Percentiles rank a stretch among this genome's conserved stretches.
Conservation (phyloP, 2,888 invertebrate species). For the Lasius fuliginosus region DNA sequence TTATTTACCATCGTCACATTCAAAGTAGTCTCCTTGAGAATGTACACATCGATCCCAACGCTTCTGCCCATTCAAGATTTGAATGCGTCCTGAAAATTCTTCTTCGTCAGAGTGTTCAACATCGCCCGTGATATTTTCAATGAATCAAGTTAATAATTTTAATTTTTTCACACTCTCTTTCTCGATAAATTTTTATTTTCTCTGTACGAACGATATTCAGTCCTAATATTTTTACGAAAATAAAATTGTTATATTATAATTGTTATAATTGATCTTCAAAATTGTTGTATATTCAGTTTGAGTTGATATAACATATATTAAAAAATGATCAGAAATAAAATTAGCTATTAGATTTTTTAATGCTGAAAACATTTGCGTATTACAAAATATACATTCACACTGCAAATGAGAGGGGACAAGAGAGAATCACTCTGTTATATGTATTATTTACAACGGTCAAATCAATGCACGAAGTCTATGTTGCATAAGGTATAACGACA, state of each 20-base stretch:
- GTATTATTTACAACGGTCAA: slow-evolving; percentile 1
- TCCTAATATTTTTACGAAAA: slow-evolving; percentile 1
- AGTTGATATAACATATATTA: background rate
- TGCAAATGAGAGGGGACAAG: background rate
- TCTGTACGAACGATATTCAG: background rate
- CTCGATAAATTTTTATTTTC: slow-evolving; percentile 23
- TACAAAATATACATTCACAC: background rate
- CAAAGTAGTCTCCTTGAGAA: too few relatives aligned
- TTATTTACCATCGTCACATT: too few relatives aligned
- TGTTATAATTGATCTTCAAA: background rate
- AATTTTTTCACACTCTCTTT: background rate
- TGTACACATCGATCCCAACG: too few relatives aligned
- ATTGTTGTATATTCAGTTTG: background rate
- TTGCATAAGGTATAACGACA: background rate
- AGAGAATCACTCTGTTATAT: background rate
- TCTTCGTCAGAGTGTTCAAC: too few relatives aligned
- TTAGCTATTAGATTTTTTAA: slow-evolving; percentile 11
- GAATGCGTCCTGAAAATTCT: too few relatives aligned
- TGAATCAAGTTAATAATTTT: background rate
- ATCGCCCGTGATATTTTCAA: background rate
- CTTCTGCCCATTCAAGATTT: too few relatives aligned
- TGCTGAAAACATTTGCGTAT: background rate
- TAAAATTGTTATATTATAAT: background rate
- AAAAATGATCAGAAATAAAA: background rate
- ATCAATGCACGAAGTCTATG: slow-evolving; percentile 11